Base-by-base conservation (phyloP, 2,888 invertebrate genomes). In the Pammene aurita region DNA sequence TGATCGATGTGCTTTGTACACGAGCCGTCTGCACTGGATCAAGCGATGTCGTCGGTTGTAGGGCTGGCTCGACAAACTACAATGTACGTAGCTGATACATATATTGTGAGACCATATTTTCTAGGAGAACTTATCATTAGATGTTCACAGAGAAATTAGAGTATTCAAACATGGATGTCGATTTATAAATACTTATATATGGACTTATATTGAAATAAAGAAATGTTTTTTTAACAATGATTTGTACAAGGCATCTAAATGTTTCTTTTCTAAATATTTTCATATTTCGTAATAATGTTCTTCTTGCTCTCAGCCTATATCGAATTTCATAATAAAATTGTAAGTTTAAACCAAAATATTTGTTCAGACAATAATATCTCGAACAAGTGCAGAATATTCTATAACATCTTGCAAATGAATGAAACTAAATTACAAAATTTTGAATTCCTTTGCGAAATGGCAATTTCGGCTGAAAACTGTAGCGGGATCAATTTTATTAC, bases 1-100 rank as follows among this genome's bases (percentile, higher is more conserved):
- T 83, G 84, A 86, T 86, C 81, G 80, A 84, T 83, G 79, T 76
- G 76, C 76, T 74, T 76, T 74, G 77, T 79, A 74, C 71, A 71
- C 71, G 74, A 77, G 72, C 80, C 80, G 81, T 81, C 83, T 74
- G 73, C 81, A 78, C 78, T 74, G 74, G 78, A 78, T 82, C 77
- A 76, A 75, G 73, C 73, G 71, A 72, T 74, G 75, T 72, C 76
- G 76, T 74, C 74, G 66, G 55, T 2, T 7, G 0, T 55, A 69
- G 69, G 69, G 69, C n/a, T 69, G 64, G 0, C 55, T 34, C 16
- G 13, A 1, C 1, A 26, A 58, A 58, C 41, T 42, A 42, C 7
- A 42, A 42, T 57, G 41, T 57, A 9, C 6, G 26, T 44, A 34
- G 2, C 1, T 14, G 14, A 58, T 34, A n/a, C 14, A 44, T 34